phyloP scores from a whole-genome alignment of 2,113 vertebrate species.

The Lepidothrix coronata region DNA sequence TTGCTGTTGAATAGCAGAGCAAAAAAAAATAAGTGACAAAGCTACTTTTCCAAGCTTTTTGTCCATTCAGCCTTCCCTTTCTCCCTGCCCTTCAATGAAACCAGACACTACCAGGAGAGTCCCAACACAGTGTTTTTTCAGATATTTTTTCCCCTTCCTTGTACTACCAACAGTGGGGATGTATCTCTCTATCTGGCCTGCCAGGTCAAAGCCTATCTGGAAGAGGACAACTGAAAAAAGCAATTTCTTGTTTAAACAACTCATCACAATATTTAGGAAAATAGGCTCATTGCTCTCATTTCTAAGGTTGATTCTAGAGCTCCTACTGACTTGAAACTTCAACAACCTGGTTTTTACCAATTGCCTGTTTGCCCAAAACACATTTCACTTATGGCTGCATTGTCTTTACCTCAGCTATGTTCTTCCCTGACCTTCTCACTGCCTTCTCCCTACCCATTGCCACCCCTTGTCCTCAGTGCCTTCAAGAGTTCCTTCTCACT shows the following conservation, averaged over 20 bases:
- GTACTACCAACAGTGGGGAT: too few relatives aligned
- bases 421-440: background rate
- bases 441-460: rapidly evolving
- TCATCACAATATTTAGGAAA: background rate
- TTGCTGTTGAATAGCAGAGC: background rate
- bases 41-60: background rate
- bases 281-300: background rate
- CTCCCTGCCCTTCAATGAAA: background rate
- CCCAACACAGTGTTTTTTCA: background rate
- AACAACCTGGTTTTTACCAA: background rate
- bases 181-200: background rate
- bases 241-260: background rate
- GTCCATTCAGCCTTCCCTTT: background rate
- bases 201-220: background rate
- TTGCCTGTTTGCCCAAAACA: background rate
- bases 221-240: background rate
- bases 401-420: background rate
- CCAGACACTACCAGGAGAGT: background rate
- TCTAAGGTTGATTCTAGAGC: background rate
- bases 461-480: background rate
- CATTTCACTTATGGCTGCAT: background rate
- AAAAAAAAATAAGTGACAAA: background rate
- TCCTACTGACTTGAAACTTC: background rate
- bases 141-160: background rate
- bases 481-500: background rate